Evolutionary conservation across 2,888 invertebrate species (phyloP).

Genomic region (Caradrina kadenii): DNA sequence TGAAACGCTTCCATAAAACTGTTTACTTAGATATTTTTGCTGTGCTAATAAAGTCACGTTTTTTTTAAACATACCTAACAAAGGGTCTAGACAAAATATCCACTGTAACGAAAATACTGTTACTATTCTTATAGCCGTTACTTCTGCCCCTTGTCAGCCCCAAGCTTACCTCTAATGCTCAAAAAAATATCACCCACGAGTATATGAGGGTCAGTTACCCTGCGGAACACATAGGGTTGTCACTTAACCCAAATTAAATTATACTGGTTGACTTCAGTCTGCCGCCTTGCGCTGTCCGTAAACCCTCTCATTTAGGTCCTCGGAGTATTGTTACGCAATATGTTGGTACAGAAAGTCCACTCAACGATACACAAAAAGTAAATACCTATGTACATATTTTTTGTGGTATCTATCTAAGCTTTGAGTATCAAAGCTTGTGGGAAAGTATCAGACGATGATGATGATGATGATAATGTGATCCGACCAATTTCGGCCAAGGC

Average conservation of each 20-base stretch:
- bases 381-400: too few relatives aligned
- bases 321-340: slow-evolving; percentile 18
- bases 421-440: too few relatives aligned
- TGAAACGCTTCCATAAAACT: neutral
- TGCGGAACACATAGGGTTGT: slow-evolving; percentile 52
- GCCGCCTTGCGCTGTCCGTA: slow-evolving; percentile 37
- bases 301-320: slow-evolving; percentile 44
- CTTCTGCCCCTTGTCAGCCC: slow-evolving; percentile 22
- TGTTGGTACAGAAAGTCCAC: slow-evolving; percentile 7
- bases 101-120: slow-evolving; percentile 32
- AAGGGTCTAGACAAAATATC: slow-evolving; percentile 16
- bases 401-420: too few relatives aligned
- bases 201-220: slow-evolving; percentile 49
- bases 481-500: too few relatives aligned
- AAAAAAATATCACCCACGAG: slow-evolving; percentile 51
- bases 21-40: neutral
- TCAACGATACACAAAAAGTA: too few relatives aligned
- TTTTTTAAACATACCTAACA: slow-evolving; percentile 4
- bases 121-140: slow-evolving; percentile 27
- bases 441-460: too few relatives aligned
- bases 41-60: slow-evolving; percentile 9
- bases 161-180: slow-evolving; percentile 30
- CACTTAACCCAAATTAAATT: slow-evolving; percentile 66
- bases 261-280: slow-evolving; percentile 43
- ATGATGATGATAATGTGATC: too few relatives aligned